These are phyloP conservation scores for Capra hircus DNA, from an alignment of 2,113 vertebrate genomes.

Conservation along the genomic window DNA sequence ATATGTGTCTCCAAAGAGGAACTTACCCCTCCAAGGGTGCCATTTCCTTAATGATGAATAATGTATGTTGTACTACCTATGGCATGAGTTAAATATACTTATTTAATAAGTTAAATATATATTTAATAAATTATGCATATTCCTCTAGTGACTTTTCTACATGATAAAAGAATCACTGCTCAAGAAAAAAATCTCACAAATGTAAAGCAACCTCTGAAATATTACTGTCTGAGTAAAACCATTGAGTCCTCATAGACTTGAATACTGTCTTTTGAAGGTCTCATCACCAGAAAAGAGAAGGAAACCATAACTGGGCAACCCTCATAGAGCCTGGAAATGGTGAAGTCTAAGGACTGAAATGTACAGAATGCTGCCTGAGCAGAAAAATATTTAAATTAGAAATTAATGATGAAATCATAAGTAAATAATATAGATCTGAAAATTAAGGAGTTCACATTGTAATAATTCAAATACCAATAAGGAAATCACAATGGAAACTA, in stretches of 20 bases:
- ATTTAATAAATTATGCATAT: background rate
- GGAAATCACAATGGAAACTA: background rate
- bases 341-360: background rate
- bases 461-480: background rate
- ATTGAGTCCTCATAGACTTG: background rate
- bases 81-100: background rate
- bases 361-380: background rate
- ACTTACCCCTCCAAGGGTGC: background rate
- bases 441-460: background rate
- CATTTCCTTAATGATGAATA: background rate
- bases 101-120: background rate
- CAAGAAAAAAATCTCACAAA: background rate
- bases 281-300: background rate
- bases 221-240: background rate
- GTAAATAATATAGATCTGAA: background rate
- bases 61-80: background rate
- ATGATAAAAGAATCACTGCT: background rate
- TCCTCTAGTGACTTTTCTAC: background rate
- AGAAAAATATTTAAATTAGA: background rate
- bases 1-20: background rate
- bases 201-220: background rate
- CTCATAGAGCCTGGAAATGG: background rate
- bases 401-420: background rate
- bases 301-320: background rate
- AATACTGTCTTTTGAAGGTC: background rate